phyloP scores from a whole-genome alignment of 37 sponge, comb jelly and placozoan species.

The Cladorhizidae sp. region DNA sequence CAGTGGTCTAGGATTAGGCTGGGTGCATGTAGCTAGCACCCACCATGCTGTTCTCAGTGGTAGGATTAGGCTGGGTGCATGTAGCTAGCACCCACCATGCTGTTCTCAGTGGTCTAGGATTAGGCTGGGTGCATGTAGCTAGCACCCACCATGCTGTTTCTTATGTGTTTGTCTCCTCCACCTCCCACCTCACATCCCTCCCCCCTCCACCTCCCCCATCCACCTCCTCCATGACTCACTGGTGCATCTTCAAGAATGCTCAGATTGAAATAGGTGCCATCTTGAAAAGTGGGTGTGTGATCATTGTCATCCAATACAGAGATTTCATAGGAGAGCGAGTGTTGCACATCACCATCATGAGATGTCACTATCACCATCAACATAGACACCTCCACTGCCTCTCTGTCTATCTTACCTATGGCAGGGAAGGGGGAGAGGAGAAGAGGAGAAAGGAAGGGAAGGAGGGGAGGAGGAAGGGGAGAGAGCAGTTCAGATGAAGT shows the following conservation, averaged over 20 bases:
- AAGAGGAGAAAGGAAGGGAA: neutral
- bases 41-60: no score
- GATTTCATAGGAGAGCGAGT: neutral
- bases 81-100: no score
- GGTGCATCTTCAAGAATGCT: constrained; percentile 16
- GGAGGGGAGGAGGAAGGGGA: neutral
- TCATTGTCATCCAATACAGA: constrained; percentile 46
- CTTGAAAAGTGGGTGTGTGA: constrained; percentile 36
- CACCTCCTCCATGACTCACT: neutral
- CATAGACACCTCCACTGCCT: neutral
- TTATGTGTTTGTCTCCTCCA: no score
- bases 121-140: no score
- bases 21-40: no score
- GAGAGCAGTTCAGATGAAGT: no score
- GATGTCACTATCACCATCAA: constrained; percentile 13
- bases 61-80: no score
- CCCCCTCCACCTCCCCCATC: no score
- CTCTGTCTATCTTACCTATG: constrained; percentile 15
- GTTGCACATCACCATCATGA: neutral
- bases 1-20: no score
- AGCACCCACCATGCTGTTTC: no score
- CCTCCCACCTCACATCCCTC: no score
- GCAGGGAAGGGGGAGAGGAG: neutral
- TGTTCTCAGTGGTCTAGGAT: no score
- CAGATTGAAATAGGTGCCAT: constrained; percentile 4